Conservation (phyloP, 2,888 invertebrate genomes). For the Caenorhabditis parvicauda region DNA sequence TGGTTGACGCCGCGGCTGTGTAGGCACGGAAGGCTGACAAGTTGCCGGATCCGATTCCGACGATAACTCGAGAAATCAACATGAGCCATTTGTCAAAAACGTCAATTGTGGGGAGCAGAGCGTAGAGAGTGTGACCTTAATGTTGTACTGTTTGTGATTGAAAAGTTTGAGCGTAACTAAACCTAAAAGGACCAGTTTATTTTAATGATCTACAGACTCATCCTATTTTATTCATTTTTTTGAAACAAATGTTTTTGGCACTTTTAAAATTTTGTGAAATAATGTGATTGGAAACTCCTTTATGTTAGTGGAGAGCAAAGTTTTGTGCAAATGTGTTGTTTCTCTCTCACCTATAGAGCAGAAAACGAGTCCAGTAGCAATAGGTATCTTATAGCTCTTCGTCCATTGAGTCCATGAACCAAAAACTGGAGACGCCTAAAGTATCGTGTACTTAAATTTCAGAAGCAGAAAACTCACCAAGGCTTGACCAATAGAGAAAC, state of each 20-base stretch:
- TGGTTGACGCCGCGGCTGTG: constrained; percentile 20
- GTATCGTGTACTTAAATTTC: background rate
- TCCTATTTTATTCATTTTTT: too few species aligned
- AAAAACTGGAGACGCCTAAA: constrained; percentile 26
- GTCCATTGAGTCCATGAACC: constrained; percentile 31
- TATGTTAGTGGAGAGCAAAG: too few species aligned
- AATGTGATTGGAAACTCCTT: too few species aligned
- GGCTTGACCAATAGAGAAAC: constrained; percentile 36
- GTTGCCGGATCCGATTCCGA: constrained; percentile 31
- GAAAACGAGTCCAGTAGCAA: constrained; percentile 22
- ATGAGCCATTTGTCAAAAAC: constrained; percentile 26
- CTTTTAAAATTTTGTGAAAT: background rate
- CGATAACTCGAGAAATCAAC: constrained; percentile 23
- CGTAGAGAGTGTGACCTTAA: constrained; percentile 27
- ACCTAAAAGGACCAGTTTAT: too few species aligned
- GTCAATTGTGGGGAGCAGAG: constrained; percentile 18
- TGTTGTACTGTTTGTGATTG: background rate
- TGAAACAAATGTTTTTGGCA: too few species aligned
- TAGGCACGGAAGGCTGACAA: constrained; percentile 26
- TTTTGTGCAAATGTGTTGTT: too few species aligned
- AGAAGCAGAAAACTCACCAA: constrained; percentile 10
- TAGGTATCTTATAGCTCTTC: constrained; percentile 22
- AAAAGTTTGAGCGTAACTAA: too few species aligned
- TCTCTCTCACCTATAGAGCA: constrained; percentile 11
- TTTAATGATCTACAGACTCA: too few species aligned